phyloP scores from a whole-genome alignment of 2,888 invertebrate species.

The Hypomecis atomaria region DNA sequence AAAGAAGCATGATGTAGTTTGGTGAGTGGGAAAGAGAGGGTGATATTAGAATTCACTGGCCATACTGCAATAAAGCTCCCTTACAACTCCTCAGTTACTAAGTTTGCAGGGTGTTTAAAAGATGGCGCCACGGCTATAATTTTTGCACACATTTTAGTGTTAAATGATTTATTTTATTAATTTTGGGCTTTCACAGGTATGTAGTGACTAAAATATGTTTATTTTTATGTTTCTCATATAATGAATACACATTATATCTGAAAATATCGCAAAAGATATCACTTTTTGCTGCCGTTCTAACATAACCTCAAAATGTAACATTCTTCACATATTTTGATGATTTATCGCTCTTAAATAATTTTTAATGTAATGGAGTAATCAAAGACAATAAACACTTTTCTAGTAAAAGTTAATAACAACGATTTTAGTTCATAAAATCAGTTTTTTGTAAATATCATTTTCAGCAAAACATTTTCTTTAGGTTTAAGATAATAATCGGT shows the following conservation, averaged over 20 bases:
- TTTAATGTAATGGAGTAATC: too few species aligned
- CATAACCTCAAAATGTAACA: constrained; percentile 16
- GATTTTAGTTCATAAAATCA: too few species aligned
- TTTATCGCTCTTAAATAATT: background rate
- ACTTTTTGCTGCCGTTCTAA: background rate
- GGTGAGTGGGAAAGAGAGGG: constrained; percentile 60
- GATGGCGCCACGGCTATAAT: constrained; percentile 71
- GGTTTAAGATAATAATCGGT: too few species aligned
- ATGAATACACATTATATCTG: background rate
- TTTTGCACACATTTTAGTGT: constrained; percentile 39
- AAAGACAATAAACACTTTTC: too few species aligned
- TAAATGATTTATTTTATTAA: constrained; percentile 18
- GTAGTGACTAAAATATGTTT: constrained; percentile 13
- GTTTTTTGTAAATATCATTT: too few species aligned
- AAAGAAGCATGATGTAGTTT: constrained; percentile 53
- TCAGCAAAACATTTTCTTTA: too few species aligned
- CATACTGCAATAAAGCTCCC: constrained; percentile 68
- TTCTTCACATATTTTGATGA: background rate
- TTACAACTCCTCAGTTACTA: constrained; percentile 58
- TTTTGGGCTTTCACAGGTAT: constrained; percentile 26
- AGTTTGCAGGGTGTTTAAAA: constrained; percentile 64
- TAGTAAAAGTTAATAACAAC: too few species aligned
- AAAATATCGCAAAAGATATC: background rate
- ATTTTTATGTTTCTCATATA: background rate
- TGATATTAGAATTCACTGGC: constrained; percentile 61